phyloP scores from a whole-genome alignment of 2,113 vertebrate genomes.

The Plotosus lineatus region DNA sequence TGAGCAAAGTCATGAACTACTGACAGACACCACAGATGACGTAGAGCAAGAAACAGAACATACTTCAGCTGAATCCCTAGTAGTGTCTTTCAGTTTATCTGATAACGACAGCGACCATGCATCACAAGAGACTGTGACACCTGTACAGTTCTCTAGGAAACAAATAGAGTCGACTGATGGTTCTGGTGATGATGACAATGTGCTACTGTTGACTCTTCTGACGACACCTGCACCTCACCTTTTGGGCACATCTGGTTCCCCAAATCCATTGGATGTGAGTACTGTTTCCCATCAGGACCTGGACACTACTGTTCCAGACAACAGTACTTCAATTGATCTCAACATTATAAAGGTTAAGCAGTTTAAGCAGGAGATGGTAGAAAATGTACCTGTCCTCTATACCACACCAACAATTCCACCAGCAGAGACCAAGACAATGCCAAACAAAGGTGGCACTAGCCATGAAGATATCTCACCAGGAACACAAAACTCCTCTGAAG shows the following conservation, averaged over 20 bases:
- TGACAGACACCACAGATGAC: neutral
- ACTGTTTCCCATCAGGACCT: slow-evolving; percentile 39
- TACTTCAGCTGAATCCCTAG: slow-evolving; percentile 40
- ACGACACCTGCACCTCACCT: slow-evolving; percentile 47
- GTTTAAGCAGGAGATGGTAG: slow-evolving; percentile 49
- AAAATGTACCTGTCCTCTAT: slow-evolving; percentile 37
- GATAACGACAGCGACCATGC: slow-evolving; percentile 41
- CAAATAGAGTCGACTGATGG: slow-evolving; percentile 30
- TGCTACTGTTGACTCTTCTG: slow-evolving; percentile 38
- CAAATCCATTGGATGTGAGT: slow-evolving; percentile 46
- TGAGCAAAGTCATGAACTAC: slow-evolving; percentile 32
- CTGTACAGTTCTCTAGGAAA: slow-evolving; percentile 17
- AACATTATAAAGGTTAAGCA: slow-evolving; percentile 44
- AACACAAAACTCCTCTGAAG: slow-evolving; percentile 41
- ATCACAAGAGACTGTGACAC: slow-evolving; percentile 15
- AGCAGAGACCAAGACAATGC: slow-evolving; percentile 25
- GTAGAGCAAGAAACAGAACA: slow-evolving; percentile 24
- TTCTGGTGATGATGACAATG: slow-evolving; percentile 43
- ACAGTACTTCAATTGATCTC: slow-evolving; percentile 32
- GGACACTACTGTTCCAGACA: slow-evolving; percentile 45
- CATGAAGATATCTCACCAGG: slow-evolving; percentile 29
- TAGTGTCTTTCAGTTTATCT: slow-evolving; percentile 5
- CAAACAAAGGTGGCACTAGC: neutral
- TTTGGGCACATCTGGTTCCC: slow-evolving; percentile 20
- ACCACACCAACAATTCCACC: slow-evolving; percentile 31